phyloP scores from a whole-genome alignment of 2,797 vertebrate genomes.

The Arrhamphus sclerolepis region DNA sequence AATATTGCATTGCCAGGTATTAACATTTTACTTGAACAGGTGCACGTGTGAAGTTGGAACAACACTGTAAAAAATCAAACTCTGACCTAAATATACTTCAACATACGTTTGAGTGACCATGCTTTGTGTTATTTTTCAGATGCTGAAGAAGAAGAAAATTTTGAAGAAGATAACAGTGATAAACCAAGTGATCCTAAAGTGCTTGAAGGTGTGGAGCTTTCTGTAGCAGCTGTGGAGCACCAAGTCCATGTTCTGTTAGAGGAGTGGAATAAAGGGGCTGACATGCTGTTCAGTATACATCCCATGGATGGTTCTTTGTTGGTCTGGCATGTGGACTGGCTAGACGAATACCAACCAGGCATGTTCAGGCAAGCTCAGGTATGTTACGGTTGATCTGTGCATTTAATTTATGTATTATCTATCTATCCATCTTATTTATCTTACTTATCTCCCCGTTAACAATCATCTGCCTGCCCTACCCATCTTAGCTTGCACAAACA shows the following conservation, averaged over 20 bases:
- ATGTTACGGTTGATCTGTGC: constrained; percentile 28
- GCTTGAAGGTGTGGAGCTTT: constrained; percentile 77
- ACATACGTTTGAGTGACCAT: background rate
- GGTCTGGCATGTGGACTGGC: constrained; percentile 97
- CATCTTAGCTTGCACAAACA: too few relatives aligned
- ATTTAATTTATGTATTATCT: background rate
- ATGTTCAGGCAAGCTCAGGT: constrained; percentile 99
- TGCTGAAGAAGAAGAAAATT: constrained; percentile 76
- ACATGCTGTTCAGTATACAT: constrained; percentile 99
- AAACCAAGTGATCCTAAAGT: constrained; percentile 76
- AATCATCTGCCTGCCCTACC: too few relatives aligned
- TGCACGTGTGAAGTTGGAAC: too few relatives aligned
- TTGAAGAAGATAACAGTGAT: constrained; percentile 74
- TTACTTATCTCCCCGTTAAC: background rate
- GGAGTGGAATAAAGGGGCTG: constrained; percentile 95
- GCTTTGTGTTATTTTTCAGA: constrained; percentile 53
- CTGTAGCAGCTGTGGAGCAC: constrained; percentile 88
- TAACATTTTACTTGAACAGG: too few relatives aligned
- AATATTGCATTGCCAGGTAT: too few relatives aligned
- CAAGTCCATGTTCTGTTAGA: constrained; percentile 90
- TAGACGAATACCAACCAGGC: constrained; percentile 97
- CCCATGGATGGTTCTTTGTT: constrained; percentile 95
- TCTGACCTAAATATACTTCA: background rate
- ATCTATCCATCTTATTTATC: background rate
- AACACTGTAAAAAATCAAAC: too few relatives aligned